phyloP scores from a whole-genome alignment of 2,113 vertebrate genomes.

The Atractosteus spatula region DNA sequence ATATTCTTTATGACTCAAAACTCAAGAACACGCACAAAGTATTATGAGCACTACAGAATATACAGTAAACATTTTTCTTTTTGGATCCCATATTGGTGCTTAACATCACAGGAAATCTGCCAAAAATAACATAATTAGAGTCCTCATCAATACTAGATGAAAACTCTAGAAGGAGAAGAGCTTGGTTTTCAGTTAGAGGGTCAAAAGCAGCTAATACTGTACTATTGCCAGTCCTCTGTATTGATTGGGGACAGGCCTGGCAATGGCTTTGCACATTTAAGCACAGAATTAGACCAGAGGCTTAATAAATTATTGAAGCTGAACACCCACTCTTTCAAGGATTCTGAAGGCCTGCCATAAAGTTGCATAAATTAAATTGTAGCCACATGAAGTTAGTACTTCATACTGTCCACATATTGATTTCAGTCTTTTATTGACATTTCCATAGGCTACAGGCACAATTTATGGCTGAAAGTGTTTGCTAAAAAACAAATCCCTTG shows the following conservation, averaged over 20 bases:
- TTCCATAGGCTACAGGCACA: conserved; percentile 8
- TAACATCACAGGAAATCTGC: too few relatives aligned
- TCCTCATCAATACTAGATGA: too few relatives aligned
- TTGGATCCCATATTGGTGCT: too few relatives aligned
- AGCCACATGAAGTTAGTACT: conserved; percentile 14
- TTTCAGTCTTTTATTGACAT: conserved; percentile 15
- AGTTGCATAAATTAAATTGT: conserved; percentile 28
- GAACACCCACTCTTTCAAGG: conserved; percentile 23
- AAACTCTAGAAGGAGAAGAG: too few relatives aligned
- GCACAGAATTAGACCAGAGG: neutral
- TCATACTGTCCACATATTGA: conserved; percentile 22
- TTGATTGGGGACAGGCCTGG: conserved; percentile 4
- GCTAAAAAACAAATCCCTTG: conserved; percentile 13
- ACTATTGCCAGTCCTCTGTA: neutral
- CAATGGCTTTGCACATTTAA: conserved; percentile 18
- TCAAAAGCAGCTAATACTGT: neutral
- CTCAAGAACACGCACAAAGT: too few relatives aligned
- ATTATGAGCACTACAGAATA: too few relatives aligned
- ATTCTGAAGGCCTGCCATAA: conserved; percentile 4
- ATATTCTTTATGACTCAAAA: too few relatives aligned
- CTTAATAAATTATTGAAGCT: conserved; percentile 27
- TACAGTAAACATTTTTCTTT: too few relatives aligned
- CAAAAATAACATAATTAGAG: too few relatives aligned
- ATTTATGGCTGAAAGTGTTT: conserved; percentile 10
- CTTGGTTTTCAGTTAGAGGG: neutral